Base-by-base conservation (phyloP, 2,888 invertebrate species). In the Stenodera caucasica region DNA sequence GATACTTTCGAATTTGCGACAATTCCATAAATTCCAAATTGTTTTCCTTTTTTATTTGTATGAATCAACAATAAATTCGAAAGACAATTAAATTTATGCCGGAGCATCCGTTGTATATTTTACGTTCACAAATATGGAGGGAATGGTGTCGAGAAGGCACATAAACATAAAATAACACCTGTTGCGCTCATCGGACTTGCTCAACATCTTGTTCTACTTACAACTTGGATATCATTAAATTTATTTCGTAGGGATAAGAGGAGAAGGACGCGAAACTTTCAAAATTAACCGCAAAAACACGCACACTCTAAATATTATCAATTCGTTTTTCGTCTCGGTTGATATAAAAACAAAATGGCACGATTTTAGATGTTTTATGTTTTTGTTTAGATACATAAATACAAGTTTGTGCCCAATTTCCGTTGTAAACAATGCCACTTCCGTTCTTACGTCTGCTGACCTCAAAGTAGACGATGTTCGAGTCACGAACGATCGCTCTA, bases 141-240 rank as follows among this genome's bases (percentile, higher is more conserved):
- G 50, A 55, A 40, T 49, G 40, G 57, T 57, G 57, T 23, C 35
- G 30, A 32, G 32, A 29, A 52, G 59, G 51, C 37, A 50, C 55
- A 59, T 23, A 54, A 55, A 58, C 62, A 50, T 56, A 37, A 62
- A 58, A 56, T 53, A 62, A 59, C 62, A 63, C 63, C 63, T 63
- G 63, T 63, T 63, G 63, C 63, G 33, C 45, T 9, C 50, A 35
- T 53, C 55, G 35, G 51, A 61, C 57, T 61, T 57, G 57, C 61
- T 57, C 53, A 49, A 62, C 62, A 49, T 62, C 62, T 62, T 62
- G 62, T 59, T 58, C 63, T 51, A 59, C 63, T 59, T 63, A 57
- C 45, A 40, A 45, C 53, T 57, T 59, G 53, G 57, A 53, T 59
- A 63, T 63, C 58, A 53, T 57, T 63, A 63, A 63, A 63, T 59